Percentiles rank a stretch among this genome's conserved stretches.
These are phyloP conservation scores for Hippocampus zosterae DNA, from an alignment of 2,113 vertebrate genomes.

Conservation along the genomic window DNA sequence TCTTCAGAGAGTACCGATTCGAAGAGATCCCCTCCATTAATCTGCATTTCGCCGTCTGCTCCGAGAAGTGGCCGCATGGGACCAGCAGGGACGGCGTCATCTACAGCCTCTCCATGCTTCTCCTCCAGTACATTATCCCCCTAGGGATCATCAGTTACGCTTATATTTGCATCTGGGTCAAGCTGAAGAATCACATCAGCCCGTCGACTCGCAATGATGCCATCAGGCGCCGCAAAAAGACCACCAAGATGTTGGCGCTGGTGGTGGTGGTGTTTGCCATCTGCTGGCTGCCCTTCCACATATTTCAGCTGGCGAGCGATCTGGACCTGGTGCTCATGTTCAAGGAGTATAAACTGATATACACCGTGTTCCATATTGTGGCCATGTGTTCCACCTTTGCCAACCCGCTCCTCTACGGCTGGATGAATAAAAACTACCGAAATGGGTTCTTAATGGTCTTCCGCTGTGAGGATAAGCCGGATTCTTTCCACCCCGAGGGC, in stretches of 20 bases:
- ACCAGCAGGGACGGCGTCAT: conserved; percentile 83
- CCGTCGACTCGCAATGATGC: conserved; percentile 78
- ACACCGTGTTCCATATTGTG: conserved; percentile 84
- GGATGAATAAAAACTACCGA: conserved; percentile 95
- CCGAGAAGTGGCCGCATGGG: conserved; percentile 85
- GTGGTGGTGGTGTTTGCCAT: conserved; percentile 86
- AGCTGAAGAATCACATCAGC: conserved; percentile 85
- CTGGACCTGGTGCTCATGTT: conserved; percentile 82
- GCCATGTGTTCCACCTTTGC: conserved; percentile 91
- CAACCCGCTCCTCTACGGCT: conserved; percentile 88
- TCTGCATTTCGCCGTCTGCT: conserved; percentile 82
- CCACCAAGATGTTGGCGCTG: conserved; percentile 87
- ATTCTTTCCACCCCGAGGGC: conserved; percentile 78
- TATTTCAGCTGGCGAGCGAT: conserved; percentile 85
- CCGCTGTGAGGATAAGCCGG: conserved; percentile 81
- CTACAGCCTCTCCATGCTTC: conserved; percentile 88
- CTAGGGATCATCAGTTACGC: conserved; percentile 85
- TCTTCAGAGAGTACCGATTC: conserved; percentile 84
- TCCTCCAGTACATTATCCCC: conserved; percentile 84
- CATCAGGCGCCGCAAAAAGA: conserved; percentile 80
- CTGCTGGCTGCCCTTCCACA: conserved; percentile 88
- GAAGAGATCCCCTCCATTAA: conserved; percentile 85
- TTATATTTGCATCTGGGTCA: conserved; percentile 89
- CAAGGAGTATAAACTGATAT: conserved; percentile 88
- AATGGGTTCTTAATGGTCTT: conserved; percentile 89